Conservation (phyloP, 2,113 vertebrate species). For the Oreochromis tanganicae region DNA sequence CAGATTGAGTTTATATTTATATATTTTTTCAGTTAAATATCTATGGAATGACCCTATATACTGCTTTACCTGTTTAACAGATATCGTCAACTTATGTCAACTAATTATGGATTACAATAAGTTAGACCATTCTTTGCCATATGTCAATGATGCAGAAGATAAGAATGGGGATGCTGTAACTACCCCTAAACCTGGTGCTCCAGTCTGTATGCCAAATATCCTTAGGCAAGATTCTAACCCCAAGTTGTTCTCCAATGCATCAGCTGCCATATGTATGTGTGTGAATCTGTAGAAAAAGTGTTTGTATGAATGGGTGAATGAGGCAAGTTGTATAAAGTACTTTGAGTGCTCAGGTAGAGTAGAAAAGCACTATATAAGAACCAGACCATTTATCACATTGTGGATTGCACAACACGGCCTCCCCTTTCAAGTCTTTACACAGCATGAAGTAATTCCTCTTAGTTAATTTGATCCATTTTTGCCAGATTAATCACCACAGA, state of each 20-base stretch:
- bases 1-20: background rate
- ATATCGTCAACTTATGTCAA: background rate
- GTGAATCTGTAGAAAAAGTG: background rate
- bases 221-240: background rate
- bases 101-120: background rate
- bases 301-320: background rate
- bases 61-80: background rate
- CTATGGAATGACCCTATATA: background rate
- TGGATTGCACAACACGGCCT: background rate
- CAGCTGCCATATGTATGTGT: background rate
- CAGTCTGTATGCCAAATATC: background rate
- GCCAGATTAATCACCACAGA: constrained; percentile 14
- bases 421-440: background rate
- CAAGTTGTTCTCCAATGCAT: background rate
- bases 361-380: background rate
- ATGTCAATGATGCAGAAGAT: background rate
- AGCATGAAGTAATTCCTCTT: background rate
- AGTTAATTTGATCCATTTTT: constrained; percentile 1
- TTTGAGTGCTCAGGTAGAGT: background rate
- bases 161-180: background rate
- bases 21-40: background rate
- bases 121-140: background rate
- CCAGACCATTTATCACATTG: background rate
- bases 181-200: background rate
- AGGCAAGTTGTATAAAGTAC: background rate